These are phyloP conservation scores for Nannoperca australis DNA, from an alignment of 2,797 vertebrate genomes.

Conservation along the genomic window DNA sequence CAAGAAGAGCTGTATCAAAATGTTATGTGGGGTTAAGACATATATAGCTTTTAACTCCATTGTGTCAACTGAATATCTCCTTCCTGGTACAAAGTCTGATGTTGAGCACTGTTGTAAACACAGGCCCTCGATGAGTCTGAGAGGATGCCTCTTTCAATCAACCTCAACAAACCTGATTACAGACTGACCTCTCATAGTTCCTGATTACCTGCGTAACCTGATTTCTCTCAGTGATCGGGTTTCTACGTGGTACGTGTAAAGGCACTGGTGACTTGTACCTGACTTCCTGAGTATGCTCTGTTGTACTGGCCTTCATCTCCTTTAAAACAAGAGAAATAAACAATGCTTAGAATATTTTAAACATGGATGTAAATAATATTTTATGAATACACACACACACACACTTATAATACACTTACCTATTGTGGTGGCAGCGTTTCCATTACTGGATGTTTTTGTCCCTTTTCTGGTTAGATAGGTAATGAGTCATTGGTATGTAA, in stretches of 20 bases:
- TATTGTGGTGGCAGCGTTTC: not conserved
- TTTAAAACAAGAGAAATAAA: conserved; percentile 31
- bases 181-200: not conserved
- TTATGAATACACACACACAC: not conserved
- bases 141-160: not conserved
- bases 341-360: not conserved
- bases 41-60: not conserved
- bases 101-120: not conserved
- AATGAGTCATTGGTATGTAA: not conserved
- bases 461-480: conserved; percentile 21
- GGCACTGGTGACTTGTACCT: conserved; percentile 47
- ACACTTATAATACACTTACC: conserved; percentile 16
- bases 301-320: conserved; percentile 31
- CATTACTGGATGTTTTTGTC: fast-evolving
- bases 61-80: not conserved
- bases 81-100: conserved; percentile 54
- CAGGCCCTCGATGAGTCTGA: not conserved
- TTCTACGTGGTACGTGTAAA: not conserved
- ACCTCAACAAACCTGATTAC: not conserved
- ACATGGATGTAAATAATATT: not conserved
- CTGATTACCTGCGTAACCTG: not conserved
- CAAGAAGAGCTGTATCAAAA: not conserved
- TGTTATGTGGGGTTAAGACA: not conserved
- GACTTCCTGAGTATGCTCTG: not conserved
- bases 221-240: not conserved